A percentile compares a stretch with the other conserved stretches of the same genome.
phyloP scores from a whole-genome alignment of 2,113 vertebrate genomes.

The Nothobranchius kuhntae region DNA sequence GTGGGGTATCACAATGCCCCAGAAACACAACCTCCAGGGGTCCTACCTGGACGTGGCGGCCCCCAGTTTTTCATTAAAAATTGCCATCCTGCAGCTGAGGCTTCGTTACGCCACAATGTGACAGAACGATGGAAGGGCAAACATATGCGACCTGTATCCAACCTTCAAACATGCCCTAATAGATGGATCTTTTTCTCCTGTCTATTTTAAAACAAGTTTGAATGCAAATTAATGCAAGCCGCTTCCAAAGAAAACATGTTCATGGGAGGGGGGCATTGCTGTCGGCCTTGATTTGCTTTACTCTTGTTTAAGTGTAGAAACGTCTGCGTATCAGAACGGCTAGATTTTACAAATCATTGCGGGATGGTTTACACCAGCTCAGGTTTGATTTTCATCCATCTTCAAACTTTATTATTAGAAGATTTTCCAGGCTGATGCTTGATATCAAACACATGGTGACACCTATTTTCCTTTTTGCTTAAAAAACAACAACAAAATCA shows the following conservation, averaged over 20 bases:
- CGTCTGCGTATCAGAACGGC: background rate
- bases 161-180: slow-evolving; percentile 65
- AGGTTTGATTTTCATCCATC: rapidly evolving
- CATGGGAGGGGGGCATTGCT: slow-evolving; percentile 28
- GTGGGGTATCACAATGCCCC: slow-evolving; percentile 71
- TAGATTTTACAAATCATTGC: background rate
- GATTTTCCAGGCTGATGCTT: background rate
- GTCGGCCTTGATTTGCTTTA: slow-evolving; percentile 55
- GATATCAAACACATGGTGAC: background rate
- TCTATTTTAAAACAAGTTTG: slow-evolving; percentile 68
- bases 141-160: slow-evolving; percentile 76
- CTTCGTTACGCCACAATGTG: slow-evolving; percentile 74
- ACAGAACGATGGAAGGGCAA: slow-evolving; percentile 77
- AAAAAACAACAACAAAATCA: background rate
- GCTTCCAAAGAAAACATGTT: slow-evolving; percentile 45
- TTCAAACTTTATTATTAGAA: background rate
- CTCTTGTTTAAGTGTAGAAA: slow-evolving; percentile 61
- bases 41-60: slow-evolving; percentile 72
- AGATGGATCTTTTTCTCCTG: slow-evolving; percentile 63
- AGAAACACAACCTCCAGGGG: slow-evolving; percentile 70
- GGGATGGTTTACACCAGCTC: background rate
- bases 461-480: background rate
- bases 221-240: slow-evolving; percentile 70
- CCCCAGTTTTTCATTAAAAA: slow-evolving; percentile 74
- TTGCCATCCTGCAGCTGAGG: slow-evolving; percentile 75